These are phyloP conservation scores for Barypeithes pellucidus DNA, from an alignment of 2,888 invertebrate species.

Conservation along the genomic window DNA sequence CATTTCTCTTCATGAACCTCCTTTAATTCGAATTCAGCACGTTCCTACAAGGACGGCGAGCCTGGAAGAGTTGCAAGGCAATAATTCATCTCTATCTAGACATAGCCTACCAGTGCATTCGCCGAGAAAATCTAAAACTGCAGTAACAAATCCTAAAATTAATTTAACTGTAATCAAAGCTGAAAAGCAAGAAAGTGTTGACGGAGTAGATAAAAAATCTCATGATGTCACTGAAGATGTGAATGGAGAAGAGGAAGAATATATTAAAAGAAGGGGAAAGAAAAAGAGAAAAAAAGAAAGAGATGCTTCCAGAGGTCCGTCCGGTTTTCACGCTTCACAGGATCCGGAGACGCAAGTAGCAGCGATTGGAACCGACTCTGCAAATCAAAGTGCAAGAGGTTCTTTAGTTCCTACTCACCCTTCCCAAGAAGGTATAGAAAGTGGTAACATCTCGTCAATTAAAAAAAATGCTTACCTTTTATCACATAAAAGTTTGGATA, in stretches of 20 bases:
- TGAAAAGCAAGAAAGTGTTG: constrained; percentile 58
- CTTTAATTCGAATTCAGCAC: constrained; percentile 65
- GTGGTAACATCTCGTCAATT: constrained; percentile 52
- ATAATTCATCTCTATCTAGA: constrained; percentile 26
- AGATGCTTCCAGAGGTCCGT: constrained; percentile 65
- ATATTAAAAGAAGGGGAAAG: constrained; percentile 75
- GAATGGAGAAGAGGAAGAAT: constrained; percentile 75
- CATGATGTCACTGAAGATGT: constrained; percentile 71
- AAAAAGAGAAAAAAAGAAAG: constrained; percentile 70
- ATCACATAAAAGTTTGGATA: constrained; percentile 57
- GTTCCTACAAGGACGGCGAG: constrained; percentile 61
- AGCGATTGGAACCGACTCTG: constrained; percentile 72
- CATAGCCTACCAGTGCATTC: constrained; percentile 45
- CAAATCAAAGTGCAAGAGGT: constrained; percentile 79
- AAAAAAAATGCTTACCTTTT: constrained; percentile 34
- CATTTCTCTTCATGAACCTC: constrained; percentile 68
- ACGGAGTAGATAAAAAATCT: constrained; percentile 3
- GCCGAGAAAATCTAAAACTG: constrained; percentile 48
- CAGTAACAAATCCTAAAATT: constrained; percentile 24
- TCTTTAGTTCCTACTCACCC: constrained; percentile 73
- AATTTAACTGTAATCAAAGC: constrained; percentile 27
- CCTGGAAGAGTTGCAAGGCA: constrained; percentile 57
- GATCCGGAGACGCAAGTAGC: constrained; percentile 80
- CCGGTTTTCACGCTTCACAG: constrained; percentile 68
- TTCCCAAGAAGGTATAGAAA: constrained; percentile 58